Base-by-base conservation (phyloP, 2,113 vertebrate genomes). In the Salvator merianae region DNA sequence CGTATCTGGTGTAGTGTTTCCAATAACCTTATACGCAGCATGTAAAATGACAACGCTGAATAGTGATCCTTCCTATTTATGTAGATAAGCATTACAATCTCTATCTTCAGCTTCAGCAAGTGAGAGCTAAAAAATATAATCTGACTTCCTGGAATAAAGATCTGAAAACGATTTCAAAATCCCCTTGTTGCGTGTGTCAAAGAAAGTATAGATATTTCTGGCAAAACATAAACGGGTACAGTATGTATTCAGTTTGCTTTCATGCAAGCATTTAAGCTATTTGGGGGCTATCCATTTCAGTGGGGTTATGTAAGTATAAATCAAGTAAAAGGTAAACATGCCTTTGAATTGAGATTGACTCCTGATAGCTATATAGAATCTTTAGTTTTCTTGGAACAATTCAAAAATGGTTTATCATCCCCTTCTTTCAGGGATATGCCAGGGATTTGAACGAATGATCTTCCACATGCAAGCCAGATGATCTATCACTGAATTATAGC, bases 91-190 rank as follows among this genome's bases (percentile, higher is more conserved):
- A 18, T 55, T 55, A 43, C 68, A 55, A 77, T 77, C 63, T 70
- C 26, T 36, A 43, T 34, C 66, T 10, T 50, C 13, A 38, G 32
- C 30, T 1, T 36, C 9, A 63, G 43, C 63, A 40, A 53, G 69
- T 59, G 34, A 59, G 53, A 69, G 47, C 75, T 13, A 22, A 69
- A 69, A 66, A 28, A 38, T 77, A 92, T 89, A 93, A 93, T 91
- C 87, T 76, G 86, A 90, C 88, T 91, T 90, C 85, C 86, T 92
- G 87, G 87, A 89, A 80, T 91, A 79, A 94, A 93, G 88, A 91
- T 93, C 24, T 24, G 87, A 86, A 91, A 88, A 88, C 89, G 81
- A 90, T 88, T 92, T 94, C 86, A 94, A 94, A 93, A 93, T 83
- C 84, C 84, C 85, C 43, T 36, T 86, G 28, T 86, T 77, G 28